These are phyloP conservation scores for Fissipunctia ypsillon DNA, from an alignment of 2,888 invertebrate species.

Conservation along the genomic window DNA sequence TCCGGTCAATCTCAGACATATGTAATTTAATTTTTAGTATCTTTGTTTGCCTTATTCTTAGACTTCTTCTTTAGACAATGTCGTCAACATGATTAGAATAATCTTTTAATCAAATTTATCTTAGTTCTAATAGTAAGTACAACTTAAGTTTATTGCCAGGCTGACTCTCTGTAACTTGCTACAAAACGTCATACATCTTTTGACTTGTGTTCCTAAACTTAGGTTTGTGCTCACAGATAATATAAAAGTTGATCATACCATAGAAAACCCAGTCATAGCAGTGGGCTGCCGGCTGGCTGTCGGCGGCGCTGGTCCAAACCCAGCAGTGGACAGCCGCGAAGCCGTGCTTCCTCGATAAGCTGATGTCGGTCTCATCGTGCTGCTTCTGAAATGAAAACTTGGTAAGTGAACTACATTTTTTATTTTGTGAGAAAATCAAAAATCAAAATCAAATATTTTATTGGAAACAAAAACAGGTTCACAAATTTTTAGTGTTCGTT, in stretches of 20 bases:
- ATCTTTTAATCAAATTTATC: too few relatives aligned
- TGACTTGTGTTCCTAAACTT: background rate
- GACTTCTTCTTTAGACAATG: too few relatives aligned
- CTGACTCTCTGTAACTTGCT: background rate
- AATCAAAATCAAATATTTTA: too few relatives aligned
- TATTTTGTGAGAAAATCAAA: too few relatives aligned
- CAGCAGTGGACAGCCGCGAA: constrained; percentile 86
- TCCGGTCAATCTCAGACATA: background rate
- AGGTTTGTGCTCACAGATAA: background rate
- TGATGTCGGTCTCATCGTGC: constrained; percentile 86
- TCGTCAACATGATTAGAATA: too few relatives aligned
- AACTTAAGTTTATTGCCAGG: background rate
- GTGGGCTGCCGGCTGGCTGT: constrained; percentile 84
- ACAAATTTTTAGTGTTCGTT: too few relatives aligned
- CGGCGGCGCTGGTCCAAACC: constrained; percentile 85
- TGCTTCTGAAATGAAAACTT: constrained; percentile 72
- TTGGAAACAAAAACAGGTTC: too few relatives aligned
- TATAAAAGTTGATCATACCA: constrained; percentile 70
- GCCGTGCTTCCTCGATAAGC: constrained; percentile 88
- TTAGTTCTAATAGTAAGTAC: background rate
- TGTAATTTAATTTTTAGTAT: background rate
- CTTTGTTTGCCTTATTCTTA: background rate
- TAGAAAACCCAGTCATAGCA: constrained; percentile 87
- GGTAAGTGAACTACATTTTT: background rate
- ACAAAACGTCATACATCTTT: background rate